Percentiles rank a stretch among this genome's conserved stretches.
Evolutionary conservation across 1,140 invertebrate species (phyloP).

Genomic region (Brachionus plicatilis): DNA sequence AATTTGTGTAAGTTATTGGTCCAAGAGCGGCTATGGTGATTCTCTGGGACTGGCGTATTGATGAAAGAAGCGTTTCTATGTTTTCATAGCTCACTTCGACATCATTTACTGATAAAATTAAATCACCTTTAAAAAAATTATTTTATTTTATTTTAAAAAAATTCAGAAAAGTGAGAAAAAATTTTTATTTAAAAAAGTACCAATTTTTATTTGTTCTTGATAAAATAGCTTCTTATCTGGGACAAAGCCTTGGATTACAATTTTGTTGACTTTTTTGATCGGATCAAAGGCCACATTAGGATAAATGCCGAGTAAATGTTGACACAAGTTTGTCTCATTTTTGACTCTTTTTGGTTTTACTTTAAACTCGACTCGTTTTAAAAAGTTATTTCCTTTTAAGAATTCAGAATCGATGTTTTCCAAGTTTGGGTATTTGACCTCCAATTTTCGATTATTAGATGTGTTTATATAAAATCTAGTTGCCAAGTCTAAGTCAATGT

Average conservation of each 20-base stretch:
- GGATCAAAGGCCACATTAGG: neutral
- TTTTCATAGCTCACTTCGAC: neutral
- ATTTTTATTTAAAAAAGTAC: neutral
- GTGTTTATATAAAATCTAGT: neutral
- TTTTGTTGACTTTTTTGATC: neutral
- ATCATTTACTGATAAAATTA: slow-evolving; percentile 4
- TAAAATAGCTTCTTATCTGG: neutral
- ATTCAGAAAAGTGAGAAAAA: too few species aligned
- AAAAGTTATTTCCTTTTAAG: neutral
- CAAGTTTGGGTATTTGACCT: slow-evolving; percentile 13
- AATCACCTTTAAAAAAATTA: neutral
- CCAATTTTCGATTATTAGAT: neutral
- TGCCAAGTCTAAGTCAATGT: neutral
- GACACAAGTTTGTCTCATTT: neutral
- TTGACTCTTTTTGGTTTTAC: neutral
- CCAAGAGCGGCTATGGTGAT: neutral
- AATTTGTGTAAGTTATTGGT: slow-evolving; percentile 11
- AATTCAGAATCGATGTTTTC: neutral
- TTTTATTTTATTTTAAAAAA: neutral
- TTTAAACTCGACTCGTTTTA: neutral
- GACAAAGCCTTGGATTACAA: slow-evolving; percentile 21
- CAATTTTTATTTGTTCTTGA: neutral
- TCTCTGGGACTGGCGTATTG: neutral
- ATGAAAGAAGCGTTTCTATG: neutral
- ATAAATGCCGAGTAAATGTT: neutral